Base-by-base conservation (phyloP, 2,113 vertebrate genomes). In the Rhynchopsitta pachyrhyncha region DNA sequence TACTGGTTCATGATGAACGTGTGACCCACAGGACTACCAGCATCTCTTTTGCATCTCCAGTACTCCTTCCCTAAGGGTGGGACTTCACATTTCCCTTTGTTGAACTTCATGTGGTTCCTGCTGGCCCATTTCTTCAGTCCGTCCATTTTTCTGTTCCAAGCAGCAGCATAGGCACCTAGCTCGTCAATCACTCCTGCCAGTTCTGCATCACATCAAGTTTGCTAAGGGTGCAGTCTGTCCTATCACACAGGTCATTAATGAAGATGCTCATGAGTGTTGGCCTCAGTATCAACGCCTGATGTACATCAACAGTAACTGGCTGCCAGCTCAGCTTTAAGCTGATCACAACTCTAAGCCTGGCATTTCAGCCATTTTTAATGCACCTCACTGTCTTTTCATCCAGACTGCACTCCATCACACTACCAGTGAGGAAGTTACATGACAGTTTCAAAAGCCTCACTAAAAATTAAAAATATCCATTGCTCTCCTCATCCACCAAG, bases 11-110 rank as follows among this genome's bases (percentile, higher is more conserved):
- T 4, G 20, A 68, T 2, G 9, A 16, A 14, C 28, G 22, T 86
- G 35, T 55, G 28, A 88, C 4, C 39, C 31, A n/a, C 24, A 47
- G 17, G 66, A 60, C 6, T 2, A 29, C 25, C 17, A n/a, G 10
- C 8, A 86, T 4, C 22, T 63, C 37, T 71, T 52, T 24, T 35
- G 29, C 15, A 75, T 3, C 0, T 0, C 6, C 17, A 82, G 18
- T 10, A 66, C 0, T 0, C 12, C 11, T 25, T 53, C 19, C 18
- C 17, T 19, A 75, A 8, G 6, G 27, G 24, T 1, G 35, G 8
- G 11, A 28, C 31, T 59, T n/a, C 46, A 9, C 22, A 63, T 25
- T 75, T 53, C 37, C 14, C 67, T 63, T 75, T 41, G 29, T 3
- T 44, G 19, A 85, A 39, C 27, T 82, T 67, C 8, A 3, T 2